Evolutionary conservation across 2,888 invertebrate genomes (phyloP).

Genomic region (Xanthia icteritia): DNA sequence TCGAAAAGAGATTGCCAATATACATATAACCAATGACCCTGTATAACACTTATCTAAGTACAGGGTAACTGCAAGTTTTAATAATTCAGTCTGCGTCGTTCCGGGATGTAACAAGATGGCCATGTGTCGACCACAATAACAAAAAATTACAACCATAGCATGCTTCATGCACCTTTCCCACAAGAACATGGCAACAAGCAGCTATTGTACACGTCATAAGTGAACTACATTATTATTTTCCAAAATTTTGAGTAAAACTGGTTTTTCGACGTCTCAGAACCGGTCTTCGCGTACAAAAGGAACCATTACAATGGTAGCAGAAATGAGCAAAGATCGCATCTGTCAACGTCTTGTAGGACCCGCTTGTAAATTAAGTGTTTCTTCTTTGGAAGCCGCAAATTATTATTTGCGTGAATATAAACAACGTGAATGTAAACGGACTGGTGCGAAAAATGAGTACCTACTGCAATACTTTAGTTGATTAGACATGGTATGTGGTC

Average conservation of each 20-base stretch:
- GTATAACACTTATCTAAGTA: too few relatives aligned
- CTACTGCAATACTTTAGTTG: background rate
- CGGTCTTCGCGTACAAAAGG: conserved; percentile 53
- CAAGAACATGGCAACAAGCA: conserved; percentile 36
- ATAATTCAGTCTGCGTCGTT: too few relatives aligned
- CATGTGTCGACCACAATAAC: background rate
- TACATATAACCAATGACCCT: too few relatives aligned
- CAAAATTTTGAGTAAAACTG: conserved; percentile 39
- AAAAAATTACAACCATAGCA: background rate
- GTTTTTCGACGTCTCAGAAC: conserved; percentile 45
- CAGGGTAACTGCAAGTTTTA: too few relatives aligned
- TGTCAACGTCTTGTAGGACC: conserved; percentile 36
- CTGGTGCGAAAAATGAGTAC: background rate
- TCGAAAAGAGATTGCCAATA: too few relatives aligned
- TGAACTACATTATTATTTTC: conserved; percentile 55
- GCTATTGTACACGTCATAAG: conserved; percentile 42
- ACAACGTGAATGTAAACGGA: background rate
- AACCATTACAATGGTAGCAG: conserved; percentile 45
- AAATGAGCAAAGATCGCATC: conserved; percentile 57
- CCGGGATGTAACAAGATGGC: background rate
- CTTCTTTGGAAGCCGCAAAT: conserved; percentile 34
- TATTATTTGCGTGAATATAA: conserved; percentile 37
- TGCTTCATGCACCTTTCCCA: conserved; percentile 33
- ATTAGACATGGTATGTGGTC: background rate
- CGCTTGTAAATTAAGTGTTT: conserved; percentile 47